Evolutionary conservation across 2,797 vertebrate genomes (phyloP), one percentile per base, ranked within the genome.

Genomic region (Trematomus bernacchii): DNA sequence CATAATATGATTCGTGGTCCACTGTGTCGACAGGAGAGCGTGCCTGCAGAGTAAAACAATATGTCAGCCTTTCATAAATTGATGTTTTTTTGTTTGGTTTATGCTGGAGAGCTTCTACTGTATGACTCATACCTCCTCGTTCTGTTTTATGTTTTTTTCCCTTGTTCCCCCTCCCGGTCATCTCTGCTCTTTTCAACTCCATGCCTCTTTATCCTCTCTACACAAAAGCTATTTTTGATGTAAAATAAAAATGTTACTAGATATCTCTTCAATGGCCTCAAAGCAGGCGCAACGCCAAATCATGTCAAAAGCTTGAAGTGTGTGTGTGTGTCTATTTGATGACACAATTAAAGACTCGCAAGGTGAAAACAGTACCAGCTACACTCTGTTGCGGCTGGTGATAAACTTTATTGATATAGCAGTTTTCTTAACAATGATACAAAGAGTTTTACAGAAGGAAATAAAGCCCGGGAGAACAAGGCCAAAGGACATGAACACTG

Each of bases 61-160:
- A 61, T 63, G 68, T 71, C 80, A 59, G n/a, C 61, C 79, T 86
- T 63, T 80, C 62, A 69, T 66, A 79, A 87, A 79, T 87, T 82
- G 82, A 89, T 66, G 62, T 48, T 83, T 85, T 72, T 51, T 80
- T 86, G 60, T 82, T 82, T 37, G 82, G 62, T 64, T 76, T 77
- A 70, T 69, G 73, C 77, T 43, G 50, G 47, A 47, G 59, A 86
- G 50, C 70, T 37, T 37, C 74, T 55, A n/a, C n/a, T n/a, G n/a
- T n/a, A 48, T 89, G 73, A 85, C 75, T 82, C 79, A 80, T 67
- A 12, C 18, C 42, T 27, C 16, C 54, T 77, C 72, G 64, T 19
- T 59, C 52, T 66, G 19, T 61, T 48, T 65, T 74, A n/a, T 51
- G 30, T 50, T 67, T 9, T 57, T 50, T 51, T 52, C 21, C 27